These are phyloP conservation scores for Himalopsyche anomala DNA, from an alignment of 2,888 invertebrate species.

Conservation along the genomic window DNA sequence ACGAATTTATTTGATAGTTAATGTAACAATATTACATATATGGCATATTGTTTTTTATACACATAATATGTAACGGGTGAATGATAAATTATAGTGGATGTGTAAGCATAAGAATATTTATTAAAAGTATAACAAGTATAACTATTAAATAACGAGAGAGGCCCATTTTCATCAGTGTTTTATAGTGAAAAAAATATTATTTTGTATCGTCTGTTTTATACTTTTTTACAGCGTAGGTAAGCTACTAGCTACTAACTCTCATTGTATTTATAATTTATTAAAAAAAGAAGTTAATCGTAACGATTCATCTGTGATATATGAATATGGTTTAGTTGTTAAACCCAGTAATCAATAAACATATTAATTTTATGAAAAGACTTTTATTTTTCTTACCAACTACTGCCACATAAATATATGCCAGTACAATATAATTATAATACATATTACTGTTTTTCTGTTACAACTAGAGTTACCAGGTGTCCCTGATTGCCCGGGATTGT, in stretches of 20 bases:
- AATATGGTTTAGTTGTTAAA: constrained; percentile 59
- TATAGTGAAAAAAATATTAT: constrained; percentile 37
- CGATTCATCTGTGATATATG: constrained; percentile 65
- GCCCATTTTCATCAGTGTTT: constrained; percentile 1
- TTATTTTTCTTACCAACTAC: constrained; percentile 35
- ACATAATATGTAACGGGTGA: neutral
- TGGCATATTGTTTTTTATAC: neutral
- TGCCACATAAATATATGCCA: too few species aligned
- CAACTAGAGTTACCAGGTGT: too few species aligned
- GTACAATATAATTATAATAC: neutral
- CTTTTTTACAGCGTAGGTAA: constrained; percentile 30
- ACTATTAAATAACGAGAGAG: neutral
- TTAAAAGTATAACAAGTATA: neutral
- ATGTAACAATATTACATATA: neutral
- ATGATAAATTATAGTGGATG: constrained; percentile 15
- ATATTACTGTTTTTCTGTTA: too few species aligned
- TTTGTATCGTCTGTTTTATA: constrained; percentile 38
- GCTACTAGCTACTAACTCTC: constrained; percentile 22
- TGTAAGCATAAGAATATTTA: neutral
- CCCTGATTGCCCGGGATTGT: too few species aligned
- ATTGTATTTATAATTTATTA: constrained; percentile 42
- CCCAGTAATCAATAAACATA: constrained; percentile 59
- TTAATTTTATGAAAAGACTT: constrained; percentile 59
- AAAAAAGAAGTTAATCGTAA: constrained; percentile 49
- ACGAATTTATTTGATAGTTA: constrained; percentile 35